Evolutionary conservation across 2,113 vertebrate species (phyloP).

Genomic region (Thalassoma bifasciatum): DNA sequence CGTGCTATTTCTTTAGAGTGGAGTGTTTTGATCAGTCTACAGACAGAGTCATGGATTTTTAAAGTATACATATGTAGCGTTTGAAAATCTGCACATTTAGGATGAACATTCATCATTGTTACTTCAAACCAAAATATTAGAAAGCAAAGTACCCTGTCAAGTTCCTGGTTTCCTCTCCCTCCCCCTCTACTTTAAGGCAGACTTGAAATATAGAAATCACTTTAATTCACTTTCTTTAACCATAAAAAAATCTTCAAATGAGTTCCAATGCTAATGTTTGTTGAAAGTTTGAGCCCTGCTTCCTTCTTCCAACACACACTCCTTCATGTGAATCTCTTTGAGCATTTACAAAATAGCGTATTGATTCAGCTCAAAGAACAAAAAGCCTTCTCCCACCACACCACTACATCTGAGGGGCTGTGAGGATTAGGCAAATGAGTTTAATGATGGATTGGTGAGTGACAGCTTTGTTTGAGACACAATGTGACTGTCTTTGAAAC

Average conservation of each 20-base stretch:
- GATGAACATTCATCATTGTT: too few relatives aligned
- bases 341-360: background rate
- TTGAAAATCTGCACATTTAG: too few relatives aligned
- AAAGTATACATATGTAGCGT: too few relatives aligned
- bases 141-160: too few relatives aligned
- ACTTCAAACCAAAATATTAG: too few relatives aligned
- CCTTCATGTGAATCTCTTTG: background rate
- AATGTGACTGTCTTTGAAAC: conserved; percentile 18
- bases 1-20: too few relatives aligned
- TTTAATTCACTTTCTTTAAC: too few relatives aligned
- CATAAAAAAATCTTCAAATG: background rate
- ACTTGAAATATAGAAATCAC: too few relatives aligned
- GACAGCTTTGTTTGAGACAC: conserved; percentile 21
- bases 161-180: too few relatives aligned
- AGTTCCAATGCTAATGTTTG: background rate
- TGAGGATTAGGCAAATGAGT: conserved; percentile 30
- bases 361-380: background rate
- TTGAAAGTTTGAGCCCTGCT: background rate
- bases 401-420: conserved; percentile 17
- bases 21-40: too few relatives aligned
- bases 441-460: conserved; percentile 21
- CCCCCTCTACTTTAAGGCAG: too few relatives aligned
- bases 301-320: background rate
- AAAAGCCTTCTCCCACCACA: background rate
- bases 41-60: too few relatives aligned